Evolutionary conservation across 1,140 invertebrate species (phyloP), one percentile per base, ranked within the genome.

Genomic region (Neodiprion fabricii): DNA sequence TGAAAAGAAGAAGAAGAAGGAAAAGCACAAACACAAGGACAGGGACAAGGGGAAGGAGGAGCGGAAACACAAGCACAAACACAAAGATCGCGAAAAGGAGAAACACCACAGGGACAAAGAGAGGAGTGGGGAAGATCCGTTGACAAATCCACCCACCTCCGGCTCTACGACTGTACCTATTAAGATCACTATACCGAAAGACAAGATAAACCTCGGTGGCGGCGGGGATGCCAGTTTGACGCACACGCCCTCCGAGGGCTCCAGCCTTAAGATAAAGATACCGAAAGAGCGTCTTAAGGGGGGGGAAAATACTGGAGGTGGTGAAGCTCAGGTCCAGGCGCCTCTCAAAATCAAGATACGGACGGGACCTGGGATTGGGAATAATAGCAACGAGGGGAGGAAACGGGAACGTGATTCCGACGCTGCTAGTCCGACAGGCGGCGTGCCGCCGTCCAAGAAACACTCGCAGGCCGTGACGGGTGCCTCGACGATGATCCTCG

Each of bases 171-270:
- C 87, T 1, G 86, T 88, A 67, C 90, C 90, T 1, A 89, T 93
- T 9, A 93, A 92, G 79, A 92, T 94, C 12, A 94, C 91, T 40
- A 93, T 94, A 70, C 90, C 92, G 7, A 93, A 92, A 81, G 92
- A 93, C 71, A 92, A 91, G 80, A 83, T 92, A 1, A 87, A 87
- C n/a, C 76, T 88, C 7, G 82, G 83, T 68, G 77, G 80, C 14
- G 80, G 85, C 17, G 74, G 79, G 3, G 75, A 73, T 9, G 67
- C 69, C 3, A 65, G 72, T 68, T 84, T 85, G 66, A 84, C 79
- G 69, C 72, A 78, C 65, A 75, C 79, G 71, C 78, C 83, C 48
- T 79, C 83, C 23, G 73, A 78, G 68, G 79, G 84, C 71, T 83
- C 84, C 1, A 86, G 89, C 8, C 79, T 92, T 11, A 93, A 93